Conservation (phyloP, 2,113 vertebrate genomes). For the Alethe castanea region DNA sequence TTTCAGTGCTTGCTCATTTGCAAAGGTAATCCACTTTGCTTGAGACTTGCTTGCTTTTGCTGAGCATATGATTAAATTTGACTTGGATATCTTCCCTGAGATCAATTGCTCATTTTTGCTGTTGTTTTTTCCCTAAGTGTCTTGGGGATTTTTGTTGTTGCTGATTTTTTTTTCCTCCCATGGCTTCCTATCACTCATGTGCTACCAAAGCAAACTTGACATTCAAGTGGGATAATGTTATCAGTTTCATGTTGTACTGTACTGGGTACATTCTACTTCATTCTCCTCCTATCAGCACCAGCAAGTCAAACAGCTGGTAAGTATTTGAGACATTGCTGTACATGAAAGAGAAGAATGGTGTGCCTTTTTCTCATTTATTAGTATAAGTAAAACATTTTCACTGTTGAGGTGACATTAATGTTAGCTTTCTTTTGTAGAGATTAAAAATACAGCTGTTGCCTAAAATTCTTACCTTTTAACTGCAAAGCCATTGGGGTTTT, state of each 20-base stretch:
- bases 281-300: constrained; percentile 5
- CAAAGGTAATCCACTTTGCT: constrained; percentile 26
- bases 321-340: not conserved
- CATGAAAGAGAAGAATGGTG: not conserved
- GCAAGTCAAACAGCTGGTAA: not conserved
- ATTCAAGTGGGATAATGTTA: constrained; percentile 36
- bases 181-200: not conserved
- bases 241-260: constrained; percentile 33
- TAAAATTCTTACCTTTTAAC: not conserved
- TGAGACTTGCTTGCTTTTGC: constrained; percentile 12
- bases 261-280: not conserved
- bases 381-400: not conserved
- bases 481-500: accelerated
- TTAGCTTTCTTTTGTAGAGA: not conserved
- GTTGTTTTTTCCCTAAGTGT: not conserved
- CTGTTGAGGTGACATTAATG: not conserved
- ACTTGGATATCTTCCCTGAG: not conserved
- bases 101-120: not conserved
- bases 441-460: not conserved
- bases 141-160: not conserved
- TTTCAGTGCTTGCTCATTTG: constrained; percentile 4
- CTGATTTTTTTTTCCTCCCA: not conserved
- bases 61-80: constrained; percentile 26
- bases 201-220: constrained; percentile 23
- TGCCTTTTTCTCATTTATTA: not conserved